Base-by-base conservation (phyloP, 1,140 invertebrate genomes). In the Zaprionus africanus region DNA sequence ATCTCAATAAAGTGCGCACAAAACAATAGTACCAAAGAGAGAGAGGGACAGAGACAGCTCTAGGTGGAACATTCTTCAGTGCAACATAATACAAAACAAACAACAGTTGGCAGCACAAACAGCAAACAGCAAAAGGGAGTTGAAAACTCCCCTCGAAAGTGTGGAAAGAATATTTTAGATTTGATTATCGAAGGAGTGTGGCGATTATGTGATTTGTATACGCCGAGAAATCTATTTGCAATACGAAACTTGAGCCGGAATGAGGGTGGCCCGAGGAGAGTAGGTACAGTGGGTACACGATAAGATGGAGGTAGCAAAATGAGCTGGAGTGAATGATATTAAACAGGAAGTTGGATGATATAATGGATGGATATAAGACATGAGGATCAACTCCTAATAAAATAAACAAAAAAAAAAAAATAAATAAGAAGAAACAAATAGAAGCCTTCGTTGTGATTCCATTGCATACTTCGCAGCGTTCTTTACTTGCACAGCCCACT, bases 131-230 rank as follows among this genome's bases (percentile, higher is more conserved):
- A 13, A 24, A 7, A 17, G 36, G 13, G 36, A 46, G n/a, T 15
- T 9, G n/a, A 9, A 41, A 46, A 53, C 15, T 1, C 19, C 19
- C 41, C 15, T 56, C 9, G 22, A 79, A 77, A 68, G 72, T 71
- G 63, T 59, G 62, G 72, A 88, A 68, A 82, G 74, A 78, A 83
- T 83, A 72, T 84, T 84, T 90, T 90, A 76, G 84, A 88, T 88
- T 90, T 88, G 84, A 88, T 90, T 88, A 88, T 90, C 80, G 62
- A 85, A 85, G 79, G 51, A 74, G 65, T 60, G 68, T 81, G 76
- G 60, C 63, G 65, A 88, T 87, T 87, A 88, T 88, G 70, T 81
- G 81, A 88, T 87, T 87, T 87, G 83, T 83, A 73, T 80, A 75
- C 71, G 78, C 73, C 67, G 66, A 76, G 65, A 88, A 86, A 83